Evolutionary conservation across 2,888 invertebrate genomes (phyloP), one percentile per base, ranked within the genome.

Genomic region (Parascotia fuliginaria): DNA sequence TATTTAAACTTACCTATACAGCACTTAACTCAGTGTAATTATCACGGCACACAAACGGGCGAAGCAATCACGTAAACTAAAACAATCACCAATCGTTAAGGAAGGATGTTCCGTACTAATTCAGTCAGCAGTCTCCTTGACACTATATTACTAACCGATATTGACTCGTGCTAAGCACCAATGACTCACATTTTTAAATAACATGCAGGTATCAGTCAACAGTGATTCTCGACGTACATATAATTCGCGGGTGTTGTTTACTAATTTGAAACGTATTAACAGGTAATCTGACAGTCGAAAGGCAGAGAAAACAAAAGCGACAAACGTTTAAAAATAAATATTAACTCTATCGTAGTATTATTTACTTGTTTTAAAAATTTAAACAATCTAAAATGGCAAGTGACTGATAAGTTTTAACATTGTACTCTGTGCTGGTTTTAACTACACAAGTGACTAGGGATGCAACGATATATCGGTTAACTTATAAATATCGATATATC

Each of bases 121-220:
- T 55, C 50, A 49, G 52, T 65, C 56, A 44, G 65, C 68, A 24
- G 73, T 77, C 59, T 73, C 85, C 87, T 85, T 85, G 85, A 75
- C 83, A 80, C 83, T 73, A 77, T 78, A 84, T 79, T 77, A 79
- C 70, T 65, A 75, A 70, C 75, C 71, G 72, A 78, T 73, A 75
- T 61, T 77, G 82, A 81, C 72, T 77, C 75, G 73, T 73, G 75
- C 73, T 76, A 74, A 73, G 70, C 68, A 73, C 60, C 62, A 68
- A 59, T 77, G 77, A 79, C 63, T 78, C 78, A 78, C 67, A 58
- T 63, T 65, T 63, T 63, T 65, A 61, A 65, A 68, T 69, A 68
- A 61, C 67, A 39, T 51, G 45, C 43, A 9, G 54, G 31, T 58
- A 34, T 38, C 45, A 42, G 55, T 28, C 9, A 15, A 34, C n/a